phyloP scores from a whole-genome alignment of 2,113 vertebrate species.

The Lepus europaeus region DNA sequence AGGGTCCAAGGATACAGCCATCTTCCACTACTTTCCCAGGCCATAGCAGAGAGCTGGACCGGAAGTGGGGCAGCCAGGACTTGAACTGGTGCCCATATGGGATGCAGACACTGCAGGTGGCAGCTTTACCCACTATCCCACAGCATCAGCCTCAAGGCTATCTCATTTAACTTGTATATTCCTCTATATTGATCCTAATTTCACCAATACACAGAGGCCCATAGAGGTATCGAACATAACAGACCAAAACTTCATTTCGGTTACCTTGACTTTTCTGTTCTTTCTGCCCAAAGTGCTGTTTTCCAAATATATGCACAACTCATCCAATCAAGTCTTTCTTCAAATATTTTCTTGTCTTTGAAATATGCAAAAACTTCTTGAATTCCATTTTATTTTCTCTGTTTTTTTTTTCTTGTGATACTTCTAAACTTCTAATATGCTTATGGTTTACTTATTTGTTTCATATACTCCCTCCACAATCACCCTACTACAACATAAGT shows the following conservation, averaged over 20 bases:
- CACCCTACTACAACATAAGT: not conserved
- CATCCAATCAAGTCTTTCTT: not conserved
- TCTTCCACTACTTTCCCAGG: too few species aligned
- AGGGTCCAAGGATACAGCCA: too few species aligned
- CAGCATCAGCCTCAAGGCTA: not conserved
- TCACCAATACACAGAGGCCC: not conserved
- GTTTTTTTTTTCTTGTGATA: not conserved
- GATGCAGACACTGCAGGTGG: too few species aligned
- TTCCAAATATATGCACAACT: not conserved
- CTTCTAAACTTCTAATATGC: not conserved
- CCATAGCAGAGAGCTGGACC: too few species aligned
- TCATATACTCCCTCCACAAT: not conserved
- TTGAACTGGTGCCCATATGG: too few species aligned
- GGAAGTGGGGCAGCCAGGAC: too few species aligned
- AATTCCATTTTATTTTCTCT: not conserved
- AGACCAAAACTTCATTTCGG: not conserved
- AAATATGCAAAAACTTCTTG: not conserved
- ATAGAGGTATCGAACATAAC: not conserved
- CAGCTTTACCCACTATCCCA: too few species aligned
- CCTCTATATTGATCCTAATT: not conserved
- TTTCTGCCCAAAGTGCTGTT: not conserved
- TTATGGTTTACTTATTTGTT: not conserved
- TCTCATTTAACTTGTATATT: not conserved
- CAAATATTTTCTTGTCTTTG: not conserved
- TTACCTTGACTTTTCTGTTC: not conserved